phyloP scores from a whole-genome alignment of 1,140 invertebrate genomes.

The Lethrus apterus region DNA sequence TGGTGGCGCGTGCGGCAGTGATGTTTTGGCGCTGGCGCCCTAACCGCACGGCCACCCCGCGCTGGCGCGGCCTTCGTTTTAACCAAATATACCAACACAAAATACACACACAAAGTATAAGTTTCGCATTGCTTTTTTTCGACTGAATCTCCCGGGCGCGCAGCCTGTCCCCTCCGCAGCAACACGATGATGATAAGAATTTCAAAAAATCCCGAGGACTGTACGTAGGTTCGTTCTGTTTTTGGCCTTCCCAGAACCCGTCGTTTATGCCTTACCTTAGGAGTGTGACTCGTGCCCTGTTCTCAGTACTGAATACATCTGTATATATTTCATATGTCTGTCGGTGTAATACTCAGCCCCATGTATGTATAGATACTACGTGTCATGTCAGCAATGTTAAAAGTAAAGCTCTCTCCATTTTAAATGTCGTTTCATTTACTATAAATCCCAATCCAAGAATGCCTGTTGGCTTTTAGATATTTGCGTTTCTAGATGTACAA shows the following conservation, averaged over 20 bases:
- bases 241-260: slow-evolving; percentile 25
- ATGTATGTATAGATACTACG: slow-evolving; percentile 42
- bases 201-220: slow-evolving; percentile 18
- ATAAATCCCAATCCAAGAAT: too few relatives aligned
- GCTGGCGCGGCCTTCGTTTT: slow-evolving; percentile 36
- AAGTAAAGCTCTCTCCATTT: slow-evolving; percentile 43
- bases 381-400: slow-evolving; percentile 43
- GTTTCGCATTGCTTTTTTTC: slow-evolving; percentile 35
- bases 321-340: slow-evolving; percentile 40
- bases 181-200: neutral
- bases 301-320: slow-evolving; percentile 38
- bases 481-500: too few relatives aligned
- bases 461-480: too few relatives aligned
- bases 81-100: too few relatives aligned
- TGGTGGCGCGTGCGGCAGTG: slow-evolving; percentile 68
- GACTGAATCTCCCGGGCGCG: slow-evolving; percentile 35
- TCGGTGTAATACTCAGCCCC: slow-evolving; percentile 42
- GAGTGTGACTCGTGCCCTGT: slow-evolving; percentile 29
- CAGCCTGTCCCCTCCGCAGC: slow-evolving; percentile 17
- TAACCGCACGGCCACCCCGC: slow-evolving; percentile 25
- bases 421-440: too few relatives aligned
- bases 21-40: slow-evolving; percentile 34
- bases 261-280: slow-evolving; percentile 35
- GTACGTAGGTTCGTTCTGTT: slow-evolving; percentile 22
- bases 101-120: too few relatives aligned